Evolutionary conservation across 2,797 vertebrate genomes (phyloP).

Genomic region (Meda fulgida): DNA sequence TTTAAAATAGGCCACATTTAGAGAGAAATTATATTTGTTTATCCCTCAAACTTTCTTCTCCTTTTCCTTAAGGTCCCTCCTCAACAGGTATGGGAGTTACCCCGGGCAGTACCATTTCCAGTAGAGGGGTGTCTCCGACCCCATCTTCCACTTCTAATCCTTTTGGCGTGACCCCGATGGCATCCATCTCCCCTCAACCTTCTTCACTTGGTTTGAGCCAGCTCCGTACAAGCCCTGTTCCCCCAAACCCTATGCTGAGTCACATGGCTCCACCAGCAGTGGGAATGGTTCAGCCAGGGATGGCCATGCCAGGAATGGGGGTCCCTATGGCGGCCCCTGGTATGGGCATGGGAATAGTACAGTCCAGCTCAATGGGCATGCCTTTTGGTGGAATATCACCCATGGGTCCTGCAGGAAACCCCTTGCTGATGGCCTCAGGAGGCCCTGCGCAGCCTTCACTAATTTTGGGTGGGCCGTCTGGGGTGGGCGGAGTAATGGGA

Average conservation of each 20-base stretch:
- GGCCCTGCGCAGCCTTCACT: slow-evolving; percentile 73
- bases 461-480: slow-evolving; percentile 80
- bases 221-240: slow-evolving; percentile 82
- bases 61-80: slow-evolving; percentile 74
- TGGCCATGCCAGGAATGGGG: slow-evolving; percentile 69
- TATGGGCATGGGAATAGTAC: slow-evolving; percentile 80
- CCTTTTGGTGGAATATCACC: slow-evolving; percentile 80
- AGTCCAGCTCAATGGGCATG: slow-evolving; percentile 80
- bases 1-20: background rate
- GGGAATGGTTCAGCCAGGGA: slow-evolving; percentile 76
- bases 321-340: slow-evolving; percentile 70
- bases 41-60: background rate
- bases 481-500: slow-evolving; percentile 77
- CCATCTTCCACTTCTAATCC: slow-evolving; percentile 80
- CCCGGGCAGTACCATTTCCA: slow-evolving; percentile 82
- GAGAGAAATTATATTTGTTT: background rate
- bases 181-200: slow-evolving; percentile 83
- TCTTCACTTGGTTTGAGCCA: slow-evolving; percentile 80
- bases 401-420: slow-evolving; percentile 75
- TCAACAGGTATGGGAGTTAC: slow-evolving; percentile 81
- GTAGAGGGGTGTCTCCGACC: slow-evolving; percentile 80
- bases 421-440: slow-evolving; percentile 73
- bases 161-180: slow-evolving; percentile 78
- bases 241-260: slow-evolving; percentile 80
- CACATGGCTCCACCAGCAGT: slow-evolving; percentile 61